A percentile compares a stretch with the other conserved stretches of the same genome.
Conservation (phyloP, 1,140 invertebrate species). For the Calephelis nemesis region DNA sequence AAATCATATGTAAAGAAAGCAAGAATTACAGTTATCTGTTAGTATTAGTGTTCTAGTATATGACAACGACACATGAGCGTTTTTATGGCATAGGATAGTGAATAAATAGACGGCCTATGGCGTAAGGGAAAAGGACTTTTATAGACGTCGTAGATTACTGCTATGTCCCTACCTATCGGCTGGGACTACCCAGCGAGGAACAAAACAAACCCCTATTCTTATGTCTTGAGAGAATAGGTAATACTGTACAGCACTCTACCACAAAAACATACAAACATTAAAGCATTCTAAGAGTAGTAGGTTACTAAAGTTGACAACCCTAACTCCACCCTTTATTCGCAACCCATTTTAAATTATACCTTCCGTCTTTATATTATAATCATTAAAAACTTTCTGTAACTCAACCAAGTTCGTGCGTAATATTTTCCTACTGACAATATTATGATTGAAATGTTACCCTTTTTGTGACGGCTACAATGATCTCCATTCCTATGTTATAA, state of each 20-base stretch:
- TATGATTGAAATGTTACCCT: constrained; percentile 12
- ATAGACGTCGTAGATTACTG: too few relatives aligned
- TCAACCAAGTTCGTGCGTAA: background rate
- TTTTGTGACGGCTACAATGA: background rate
- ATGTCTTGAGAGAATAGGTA: too few relatives aligned
- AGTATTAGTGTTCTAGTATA: too few relatives aligned
- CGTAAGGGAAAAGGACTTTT: too few relatives aligned
- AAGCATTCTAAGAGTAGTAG: background rate
- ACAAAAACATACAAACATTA: background rate
- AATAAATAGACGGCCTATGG: too few relatives aligned
- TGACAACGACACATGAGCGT: too few relatives aligned
- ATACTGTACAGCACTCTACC: background rate
- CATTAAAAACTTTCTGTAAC: constrained; percentile 15
- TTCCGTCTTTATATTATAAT: background rate
- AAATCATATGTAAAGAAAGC: too few relatives aligned
- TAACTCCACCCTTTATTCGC: background rate
- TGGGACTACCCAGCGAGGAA: too few relatives aligned
- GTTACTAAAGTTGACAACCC: background rate
- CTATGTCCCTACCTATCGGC: too few relatives aligned
- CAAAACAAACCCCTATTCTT: too few relatives aligned
- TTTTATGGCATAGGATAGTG: too few relatives aligned
- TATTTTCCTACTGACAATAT: background rate
- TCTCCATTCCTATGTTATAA: constrained; percentile 2
- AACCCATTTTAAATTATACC: constrained; percentile 15
- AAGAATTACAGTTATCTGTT: too few relatives aligned